Percentiles rank a stretch among this genome's conserved stretches.
These are phyloP conservation scores for Heliocidaris tuberculata DNA, from an alignment of 35 echinoderm and acorn worm genomes.

Conservation along the genomic window DNA sequence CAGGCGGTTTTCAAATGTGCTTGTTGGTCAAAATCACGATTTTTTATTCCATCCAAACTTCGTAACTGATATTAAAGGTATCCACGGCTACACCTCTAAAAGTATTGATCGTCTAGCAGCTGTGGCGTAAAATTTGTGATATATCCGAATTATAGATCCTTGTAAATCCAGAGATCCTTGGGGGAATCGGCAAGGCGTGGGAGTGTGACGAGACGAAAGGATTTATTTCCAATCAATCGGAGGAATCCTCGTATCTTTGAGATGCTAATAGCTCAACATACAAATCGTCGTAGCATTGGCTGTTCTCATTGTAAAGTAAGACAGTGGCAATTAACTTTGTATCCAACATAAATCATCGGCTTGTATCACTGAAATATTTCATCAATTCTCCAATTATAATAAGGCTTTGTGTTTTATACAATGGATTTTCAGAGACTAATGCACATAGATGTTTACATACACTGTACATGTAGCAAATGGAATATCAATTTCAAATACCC, in stretches of 20 bases:
- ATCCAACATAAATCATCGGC: too few species aligned
- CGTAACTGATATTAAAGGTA: not conserved
- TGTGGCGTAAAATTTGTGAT: not conserved
- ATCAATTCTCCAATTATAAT: not conserved
- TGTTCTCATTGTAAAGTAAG: not conserved
- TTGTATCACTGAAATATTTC: not conserved
- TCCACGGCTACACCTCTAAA: not conserved
- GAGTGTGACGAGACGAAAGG: not conserved
- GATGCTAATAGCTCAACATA: not conserved
- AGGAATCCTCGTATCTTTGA: not conserved
- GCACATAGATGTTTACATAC: not conserved
- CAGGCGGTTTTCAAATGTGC: not conserved
- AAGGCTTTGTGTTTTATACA: not conserved
- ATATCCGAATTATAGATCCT: conserved; percentile 13
- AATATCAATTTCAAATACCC: not conserved
- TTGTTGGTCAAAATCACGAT: not conserved
- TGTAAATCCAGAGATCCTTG: not conserved
- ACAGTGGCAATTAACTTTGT: not conserved
- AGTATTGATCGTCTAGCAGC: not conserved
- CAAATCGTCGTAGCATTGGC: not conserved
- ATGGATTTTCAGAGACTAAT: not conserved
- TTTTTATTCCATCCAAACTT: not conserved
- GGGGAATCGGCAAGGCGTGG: not conserved
- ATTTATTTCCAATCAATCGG: not conserved
- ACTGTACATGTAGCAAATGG: not conserved